A percentile compares a stretch with the other conserved stretches of the same genome.
These are phyloP conservation scores for Periparus ater DNA, from an alignment of 2,797 vertebrate genomes.

Conservation along the genomic window DNA sequence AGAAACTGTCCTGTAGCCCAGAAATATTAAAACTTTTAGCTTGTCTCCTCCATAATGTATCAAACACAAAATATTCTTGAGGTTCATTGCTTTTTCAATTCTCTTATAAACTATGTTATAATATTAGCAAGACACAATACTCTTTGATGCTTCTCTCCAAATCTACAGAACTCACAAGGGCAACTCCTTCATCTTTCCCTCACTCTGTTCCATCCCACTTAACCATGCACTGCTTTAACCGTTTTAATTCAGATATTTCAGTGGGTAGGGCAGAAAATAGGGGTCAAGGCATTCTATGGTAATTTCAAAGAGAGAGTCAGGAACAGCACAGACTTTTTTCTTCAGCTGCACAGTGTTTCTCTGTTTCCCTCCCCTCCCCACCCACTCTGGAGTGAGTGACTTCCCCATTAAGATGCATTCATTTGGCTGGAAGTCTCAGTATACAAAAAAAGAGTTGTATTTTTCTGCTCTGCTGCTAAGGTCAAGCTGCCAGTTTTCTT, in stretches of 20 bases:
- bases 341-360: not conserved
- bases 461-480: constrained; percentile 11
- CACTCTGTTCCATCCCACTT: not conserved
- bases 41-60: not conserved
- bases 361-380: not conserved
- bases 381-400: not conserved
- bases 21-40: not conserved
- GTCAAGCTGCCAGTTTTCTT: constrained; percentile 13
- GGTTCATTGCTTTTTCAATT: not conserved
- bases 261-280: not conserved
- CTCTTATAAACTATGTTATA: not conserved
- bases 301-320: not conserved
- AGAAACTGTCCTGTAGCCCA: not conserved
- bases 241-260: not conserved
- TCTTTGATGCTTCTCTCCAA: not conserved
- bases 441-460: not conserved
- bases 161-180: not conserved
- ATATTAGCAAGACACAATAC: not conserved
- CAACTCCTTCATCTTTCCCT: not conserved
- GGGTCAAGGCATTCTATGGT: not conserved
- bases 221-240: not conserved
- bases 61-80: rapidly evolving
- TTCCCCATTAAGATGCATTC: not conserved
- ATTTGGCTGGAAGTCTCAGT: not conserved
- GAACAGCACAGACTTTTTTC: not conserved